phyloP scores from a whole-genome alignment of 2,888 invertebrate genomes.

The Epistrophe grossulariae region DNA sequence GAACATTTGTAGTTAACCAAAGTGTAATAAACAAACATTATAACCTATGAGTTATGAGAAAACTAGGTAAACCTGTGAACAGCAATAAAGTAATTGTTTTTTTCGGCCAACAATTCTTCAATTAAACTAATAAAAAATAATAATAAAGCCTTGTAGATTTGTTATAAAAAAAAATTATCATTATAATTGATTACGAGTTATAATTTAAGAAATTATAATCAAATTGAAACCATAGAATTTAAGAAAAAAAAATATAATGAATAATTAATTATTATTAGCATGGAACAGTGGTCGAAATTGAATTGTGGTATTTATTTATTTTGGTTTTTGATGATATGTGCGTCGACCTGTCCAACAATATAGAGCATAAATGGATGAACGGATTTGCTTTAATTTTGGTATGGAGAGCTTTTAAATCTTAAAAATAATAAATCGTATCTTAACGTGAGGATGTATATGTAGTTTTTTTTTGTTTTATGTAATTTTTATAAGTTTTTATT shows the following conservation, averaged over 20 bases:
- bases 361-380: too few relatives aligned
- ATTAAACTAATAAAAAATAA: background rate
- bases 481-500: too few relatives aligned
- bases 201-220: background rate
- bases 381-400: too few relatives aligned
- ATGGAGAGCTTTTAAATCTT: too few relatives aligned
- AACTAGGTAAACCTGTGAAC: background rate
- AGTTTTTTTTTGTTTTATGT: too few relatives aligned
- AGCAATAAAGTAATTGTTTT: background rate
- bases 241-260: background rate
- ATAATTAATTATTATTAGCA: background rate
- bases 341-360: too few relatives aligned
- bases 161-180: background rate
- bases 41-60: background rate
- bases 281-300: too few relatives aligned
- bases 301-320: too few relatives aligned
- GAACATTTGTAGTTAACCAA: background rate
- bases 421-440: too few relatives aligned
- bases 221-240: background rate
- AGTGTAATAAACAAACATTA: conserved; percentile 3
- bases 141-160: conserved; percentile 14
- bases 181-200: background rate
- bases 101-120: conserved; percentile 13
- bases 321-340: too few relatives aligned
- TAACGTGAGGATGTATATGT: too few relatives aligned